These are phyloP conservation scores for Oscheius sp. DNA, from an alignment of 2,888 invertebrate genomes.

Conservation along the genomic window DNA sequence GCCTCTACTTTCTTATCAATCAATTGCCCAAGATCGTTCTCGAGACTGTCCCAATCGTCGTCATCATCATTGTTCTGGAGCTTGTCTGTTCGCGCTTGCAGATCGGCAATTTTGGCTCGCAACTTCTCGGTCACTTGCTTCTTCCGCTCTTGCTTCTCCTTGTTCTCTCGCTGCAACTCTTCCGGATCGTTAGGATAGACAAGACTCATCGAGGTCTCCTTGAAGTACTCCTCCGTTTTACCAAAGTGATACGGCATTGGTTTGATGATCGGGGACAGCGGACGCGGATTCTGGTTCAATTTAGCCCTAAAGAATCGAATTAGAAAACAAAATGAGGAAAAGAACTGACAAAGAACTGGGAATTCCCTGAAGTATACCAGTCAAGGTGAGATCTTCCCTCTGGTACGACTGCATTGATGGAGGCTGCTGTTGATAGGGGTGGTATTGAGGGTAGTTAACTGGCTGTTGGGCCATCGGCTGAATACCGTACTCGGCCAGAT, in stretches of 20 bases:
- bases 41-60: conserved; percentile 33
- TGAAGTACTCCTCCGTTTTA: conserved; percentile 20
- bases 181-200: conserved; percentile 29
- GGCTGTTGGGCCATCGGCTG: not conserved
- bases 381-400: not conserved
- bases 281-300: not conserved
- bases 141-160: conserved; percentile 13
- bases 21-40: conserved; percentile 2
- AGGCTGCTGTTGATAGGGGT: not conserved
- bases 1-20: not conserved
- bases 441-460: not conserved
- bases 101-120: not conserved
- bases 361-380: conserved; percentile 8
- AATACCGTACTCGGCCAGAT: conserved; percentile 19
- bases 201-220: not conserved
- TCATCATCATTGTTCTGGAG: conserved; percentile 7
- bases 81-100: conserved; percentile 2
- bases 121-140: conserved; percentile 1
- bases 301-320: not conserved
- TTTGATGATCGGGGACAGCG: conserved; percentile 17
- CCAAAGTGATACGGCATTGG: conserved; percentile 9
- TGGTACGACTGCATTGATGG: conserved; percentile 3
- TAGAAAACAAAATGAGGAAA: not conserved
- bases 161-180: conserved; percentile 10
- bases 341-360: not conserved